Conservation (phyloP, 1,140 invertebrate genomes). For the Diplogasteroides magnus region DNA sequence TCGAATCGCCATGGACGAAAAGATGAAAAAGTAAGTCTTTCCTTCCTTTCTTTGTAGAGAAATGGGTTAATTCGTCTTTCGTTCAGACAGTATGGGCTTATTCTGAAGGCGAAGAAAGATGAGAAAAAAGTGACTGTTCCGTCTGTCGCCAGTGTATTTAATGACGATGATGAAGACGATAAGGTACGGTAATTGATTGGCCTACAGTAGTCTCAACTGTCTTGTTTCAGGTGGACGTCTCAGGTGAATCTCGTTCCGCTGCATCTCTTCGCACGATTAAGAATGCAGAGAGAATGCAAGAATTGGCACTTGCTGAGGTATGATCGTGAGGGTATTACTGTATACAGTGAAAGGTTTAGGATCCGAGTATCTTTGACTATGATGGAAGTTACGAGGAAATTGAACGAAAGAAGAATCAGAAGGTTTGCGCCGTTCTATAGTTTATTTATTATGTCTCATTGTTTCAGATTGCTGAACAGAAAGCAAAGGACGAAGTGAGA, state of each 20-base stretch:
- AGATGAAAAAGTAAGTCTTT: too few species aligned
- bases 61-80: too few species aligned
- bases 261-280: constrained; percentile 28
- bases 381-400: constrained; percentile 33
- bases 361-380: constrained; percentile 38
- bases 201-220: neutral
- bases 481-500: constrained; percentile 27
- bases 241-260: constrained; percentile 12
- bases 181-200: neutral
- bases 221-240: constrained; percentile 21
- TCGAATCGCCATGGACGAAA: too few species aligned
- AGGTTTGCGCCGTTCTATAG: neutral
- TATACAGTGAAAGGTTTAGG: neutral
- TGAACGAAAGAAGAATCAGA: constrained; percentile 28
- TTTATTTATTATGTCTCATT: neutral
- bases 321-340: neutral
- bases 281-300: constrained; percentile 26
- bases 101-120: constrained; percentile 6
- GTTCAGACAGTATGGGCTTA: constrained; percentile 19
- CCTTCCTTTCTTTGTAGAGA: too few species aligned
- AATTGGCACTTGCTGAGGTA: constrained; percentile 25
- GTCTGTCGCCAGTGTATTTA: constrained; percentile 15
- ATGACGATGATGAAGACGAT: constrained; percentile 34
- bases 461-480: constrained; percentile 28
- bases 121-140: constrained; percentile 16